Conservation (phyloP, 2,888 invertebrate species). For the Catotricha subobsoleta region DNA sequence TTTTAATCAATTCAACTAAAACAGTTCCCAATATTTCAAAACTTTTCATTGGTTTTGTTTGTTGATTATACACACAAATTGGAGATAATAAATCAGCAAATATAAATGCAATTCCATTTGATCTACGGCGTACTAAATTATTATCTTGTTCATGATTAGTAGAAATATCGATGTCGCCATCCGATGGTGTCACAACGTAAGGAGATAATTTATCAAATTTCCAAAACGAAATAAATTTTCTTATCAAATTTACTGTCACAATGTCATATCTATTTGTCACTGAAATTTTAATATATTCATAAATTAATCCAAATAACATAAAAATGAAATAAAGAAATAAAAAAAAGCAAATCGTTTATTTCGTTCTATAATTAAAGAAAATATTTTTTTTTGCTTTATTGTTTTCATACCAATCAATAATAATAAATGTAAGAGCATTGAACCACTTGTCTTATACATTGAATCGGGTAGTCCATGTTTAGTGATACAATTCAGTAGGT, state of each 20-base stretch:
- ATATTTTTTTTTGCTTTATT: background rate
- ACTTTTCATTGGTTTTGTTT: conserved; percentile 17
- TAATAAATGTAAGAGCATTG: conserved; percentile 18
- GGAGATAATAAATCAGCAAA: conserved; percentile 9
- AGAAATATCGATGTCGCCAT: too few relatives aligned
- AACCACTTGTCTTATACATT: conserved; percentile 19
- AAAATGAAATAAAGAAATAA: too few relatives aligned
- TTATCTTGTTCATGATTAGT: too few relatives aligned
- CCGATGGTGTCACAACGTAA: conserved; percentile 9
- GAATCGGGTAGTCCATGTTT: conserved; percentile 16
- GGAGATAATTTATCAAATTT: conserved; percentile 12
- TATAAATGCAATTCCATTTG: too few relatives aligned
- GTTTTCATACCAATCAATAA: conserved; percentile 21
- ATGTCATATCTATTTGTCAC: conserved; percentile 14
- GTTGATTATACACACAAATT: conserved; percentile 5
- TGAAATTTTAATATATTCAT: too few relatives aligned
- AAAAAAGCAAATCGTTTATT: too few relatives aligned
- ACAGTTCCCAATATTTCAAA: conserved; percentile 32
- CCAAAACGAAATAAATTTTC: conserved; percentile 16
- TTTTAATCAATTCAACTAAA: conserved; percentile 33
- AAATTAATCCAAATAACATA: too few relatives aligned
- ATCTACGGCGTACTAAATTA: too few relatives aligned
- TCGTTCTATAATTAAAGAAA: too few relatives aligned
- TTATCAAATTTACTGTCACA: conserved; percentile 16
- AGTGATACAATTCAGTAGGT: conserved; percentile 16